Evolutionary conservation across 2,888 invertebrate genomes (phyloP).

Genomic region (Drosophila greeni): DNA sequence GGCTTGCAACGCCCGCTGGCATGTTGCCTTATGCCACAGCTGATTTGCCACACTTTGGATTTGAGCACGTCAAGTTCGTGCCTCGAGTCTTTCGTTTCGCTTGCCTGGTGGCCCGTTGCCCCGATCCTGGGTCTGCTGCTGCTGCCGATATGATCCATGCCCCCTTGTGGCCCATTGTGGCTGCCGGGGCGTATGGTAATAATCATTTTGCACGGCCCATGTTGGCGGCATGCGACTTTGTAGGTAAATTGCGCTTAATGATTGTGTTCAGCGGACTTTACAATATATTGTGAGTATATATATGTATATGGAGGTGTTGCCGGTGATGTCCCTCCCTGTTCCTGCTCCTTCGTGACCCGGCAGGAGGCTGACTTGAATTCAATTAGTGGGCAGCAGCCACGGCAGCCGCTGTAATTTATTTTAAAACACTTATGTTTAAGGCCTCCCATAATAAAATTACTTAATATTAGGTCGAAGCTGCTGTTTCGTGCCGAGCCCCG

Average conservation of each 20-base stretch:
- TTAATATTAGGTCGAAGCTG: constrained; percentile 55
- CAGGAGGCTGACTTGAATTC: constrained; percentile 65
- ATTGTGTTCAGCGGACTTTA: constrained; percentile 69
- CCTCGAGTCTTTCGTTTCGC: constrained; percentile 71
- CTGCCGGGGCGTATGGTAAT: constrained; percentile 66
- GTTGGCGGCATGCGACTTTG: constrained; percentile 71
- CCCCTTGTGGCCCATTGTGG: constrained; percentile 22
- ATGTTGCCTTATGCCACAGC: constrained; percentile 22
- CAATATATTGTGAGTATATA: constrained; percentile 52
- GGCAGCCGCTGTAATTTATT: constrained; percentile 61
- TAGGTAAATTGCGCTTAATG: constrained; percentile 74
- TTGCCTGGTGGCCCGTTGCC: constrained; percentile 65
- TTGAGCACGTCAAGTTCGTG: constrained; percentile 73
- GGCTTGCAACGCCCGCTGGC: constrained; percentile 5
- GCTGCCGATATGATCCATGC: constrained; percentile 9
- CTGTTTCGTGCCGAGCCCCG: constrained; percentile 32
- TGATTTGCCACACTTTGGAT: constrained; percentile 69
- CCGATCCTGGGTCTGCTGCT: constrained; percentile 18
- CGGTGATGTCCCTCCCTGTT: constrained; percentile 54
- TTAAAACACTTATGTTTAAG: constrained; percentile 64
- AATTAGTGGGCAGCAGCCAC: constrained; percentile 61
- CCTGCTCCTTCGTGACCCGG: constrained; percentile 28
- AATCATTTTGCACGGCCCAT: constrained; percentile 67
- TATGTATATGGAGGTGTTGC: constrained; percentile 54
- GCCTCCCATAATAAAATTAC: constrained; percentile 58